phyloP scores from a whole-genome alignment of 2,113 vertebrate genomes.

The Psephotus haematonotus region DNA sequence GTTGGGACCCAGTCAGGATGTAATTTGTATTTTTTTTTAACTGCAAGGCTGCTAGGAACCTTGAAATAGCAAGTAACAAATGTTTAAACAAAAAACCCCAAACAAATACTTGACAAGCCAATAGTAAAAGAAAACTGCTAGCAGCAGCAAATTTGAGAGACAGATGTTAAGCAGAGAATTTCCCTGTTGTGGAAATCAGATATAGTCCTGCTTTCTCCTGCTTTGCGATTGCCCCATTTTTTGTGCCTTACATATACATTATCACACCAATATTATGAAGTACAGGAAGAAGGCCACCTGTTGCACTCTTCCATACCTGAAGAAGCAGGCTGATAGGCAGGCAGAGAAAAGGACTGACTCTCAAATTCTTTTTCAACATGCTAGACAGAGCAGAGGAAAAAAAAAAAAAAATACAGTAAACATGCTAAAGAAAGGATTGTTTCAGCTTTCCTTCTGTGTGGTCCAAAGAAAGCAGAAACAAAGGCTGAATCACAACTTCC shows the following conservation, averaged over 20 bases:
- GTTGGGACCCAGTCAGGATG: background rate
- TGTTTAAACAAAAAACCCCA: background rate
- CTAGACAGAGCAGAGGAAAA: background rate
- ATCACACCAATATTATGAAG: background rate
- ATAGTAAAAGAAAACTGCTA: background rate
- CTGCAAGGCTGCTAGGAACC: no score
- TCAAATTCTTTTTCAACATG: background rate
- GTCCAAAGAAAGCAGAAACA: background rate
- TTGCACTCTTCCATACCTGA: background rate
- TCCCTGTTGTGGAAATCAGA: background rate
- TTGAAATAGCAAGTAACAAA: background rate
- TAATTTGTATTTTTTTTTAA: background rate
- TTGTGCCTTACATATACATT: background rate
- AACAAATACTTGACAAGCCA: background rate
- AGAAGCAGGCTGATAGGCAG: background rate
- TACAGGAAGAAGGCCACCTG: background rate
- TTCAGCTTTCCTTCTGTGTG: background rate
- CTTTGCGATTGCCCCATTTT: background rate
- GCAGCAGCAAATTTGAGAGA: background rate
- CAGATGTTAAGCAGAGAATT: no score
- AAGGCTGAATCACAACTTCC: background rate
- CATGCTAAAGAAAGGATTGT: background rate
- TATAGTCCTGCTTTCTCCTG: background rate
- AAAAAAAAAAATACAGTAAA: background rate
- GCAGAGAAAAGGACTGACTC: background rate